Conservation (phyloP, 2,797 vertebrate genomes). For the Heliangelus exortis region DNA sequence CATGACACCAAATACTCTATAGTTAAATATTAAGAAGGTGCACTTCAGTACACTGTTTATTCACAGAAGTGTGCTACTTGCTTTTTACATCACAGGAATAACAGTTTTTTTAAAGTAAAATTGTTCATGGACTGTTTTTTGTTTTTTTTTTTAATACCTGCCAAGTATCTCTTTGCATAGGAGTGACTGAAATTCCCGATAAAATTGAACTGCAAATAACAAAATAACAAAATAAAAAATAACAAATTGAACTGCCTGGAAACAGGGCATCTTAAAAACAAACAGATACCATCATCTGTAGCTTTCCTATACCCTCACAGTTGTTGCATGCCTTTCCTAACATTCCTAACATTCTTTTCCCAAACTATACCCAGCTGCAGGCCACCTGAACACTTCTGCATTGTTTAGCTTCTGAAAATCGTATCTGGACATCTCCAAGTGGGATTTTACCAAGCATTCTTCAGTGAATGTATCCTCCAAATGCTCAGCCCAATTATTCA, state of each 20-base stretch:
- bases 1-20: not conserved
- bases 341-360: not conserved
- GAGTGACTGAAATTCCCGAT: not conserved
- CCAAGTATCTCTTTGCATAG: not conserved
- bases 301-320: not conserved
- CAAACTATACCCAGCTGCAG: not conserved
- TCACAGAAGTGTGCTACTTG: not conserved
- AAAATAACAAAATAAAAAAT: no score
- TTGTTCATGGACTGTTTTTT: not conserved
- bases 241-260: no score
- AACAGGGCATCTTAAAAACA: not conserved
- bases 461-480: not conserved
- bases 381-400: not conserved
- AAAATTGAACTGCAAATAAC: not conserved
- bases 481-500: not conserved
- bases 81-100: not conserved
- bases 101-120: not conserved
- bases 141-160: not conserved
- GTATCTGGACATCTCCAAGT: not conserved
- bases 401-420: not conserved
- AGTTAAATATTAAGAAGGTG: slow-evolving; percentile 21
- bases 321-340: not conserved
- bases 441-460: not conserved
- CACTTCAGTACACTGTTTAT: not conserved
- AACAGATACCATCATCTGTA: not conserved